Evolutionary conservation across 2,113 vertebrate genomes (phyloP).

Genomic region (Ancistrus triradiatus): DNA sequence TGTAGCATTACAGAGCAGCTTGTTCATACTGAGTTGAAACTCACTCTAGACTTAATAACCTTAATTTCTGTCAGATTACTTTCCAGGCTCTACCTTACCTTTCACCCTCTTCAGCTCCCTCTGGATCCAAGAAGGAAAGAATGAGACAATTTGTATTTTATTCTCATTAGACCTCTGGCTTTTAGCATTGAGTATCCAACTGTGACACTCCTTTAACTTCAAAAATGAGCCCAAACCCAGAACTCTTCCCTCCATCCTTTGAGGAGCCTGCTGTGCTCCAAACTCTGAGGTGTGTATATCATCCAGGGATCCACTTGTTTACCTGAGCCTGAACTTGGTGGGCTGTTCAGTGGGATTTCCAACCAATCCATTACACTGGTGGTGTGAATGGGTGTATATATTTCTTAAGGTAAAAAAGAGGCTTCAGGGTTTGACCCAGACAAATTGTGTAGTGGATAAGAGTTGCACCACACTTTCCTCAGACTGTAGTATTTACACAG

Average conservation of each 20-base stretch:
- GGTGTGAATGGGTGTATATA: too few species aligned
- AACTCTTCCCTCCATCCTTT: conserved; percentile 20
- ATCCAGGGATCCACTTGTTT: neutral
- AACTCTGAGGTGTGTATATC: conserved; percentile 21
- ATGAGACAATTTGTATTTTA: conserved; percentile 23
- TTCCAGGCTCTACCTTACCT: conserved; percentile 25
- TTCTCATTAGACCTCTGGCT: conserved; percentile 39
- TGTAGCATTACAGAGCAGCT: conserved; percentile 8
- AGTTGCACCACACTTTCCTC: conserved; percentile 4
- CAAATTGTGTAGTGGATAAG: conserved; percentile 5
- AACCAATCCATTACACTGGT: too few species aligned
- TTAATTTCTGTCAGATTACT: conserved; percentile 42
- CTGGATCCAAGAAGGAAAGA: neutral
- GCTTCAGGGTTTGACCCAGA: conserved; percentile 3
- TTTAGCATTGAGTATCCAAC: conserved; percentile 26
- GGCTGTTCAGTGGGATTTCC: neutral
- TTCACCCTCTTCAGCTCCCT: conserved; percentile 6
- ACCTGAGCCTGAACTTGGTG: conserved; percentile 18
- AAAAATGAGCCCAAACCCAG: conserved; percentile 20
- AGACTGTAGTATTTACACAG: conserved; percentile 32
- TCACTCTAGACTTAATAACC: conserved; percentile 28
- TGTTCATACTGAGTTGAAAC: conserved; percentile 14
- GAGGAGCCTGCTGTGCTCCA: neutral
- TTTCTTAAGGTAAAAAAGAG: too few species aligned
- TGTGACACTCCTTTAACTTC: conserved; percentile 8